Evolutionary conservation across 2,113 vertebrate species (phyloP), one percentile per base, ranked within the genome.

Genomic region (Chaetura pelagica): DNA sequence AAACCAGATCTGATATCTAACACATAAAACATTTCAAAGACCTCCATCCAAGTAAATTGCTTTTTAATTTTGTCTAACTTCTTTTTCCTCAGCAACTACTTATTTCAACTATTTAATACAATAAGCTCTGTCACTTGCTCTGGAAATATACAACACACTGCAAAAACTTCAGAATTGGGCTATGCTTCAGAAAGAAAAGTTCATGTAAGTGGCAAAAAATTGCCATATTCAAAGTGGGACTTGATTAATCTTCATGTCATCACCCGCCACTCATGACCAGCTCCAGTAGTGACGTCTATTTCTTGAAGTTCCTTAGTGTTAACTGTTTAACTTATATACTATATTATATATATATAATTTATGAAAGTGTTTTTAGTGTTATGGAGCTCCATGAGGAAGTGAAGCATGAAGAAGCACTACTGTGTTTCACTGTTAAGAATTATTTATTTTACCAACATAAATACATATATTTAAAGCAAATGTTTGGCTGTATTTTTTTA

Each of bases 191-290:
- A 92, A 88, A 90, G 85, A 96, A 63, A 90, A 84, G 30, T 84
- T 91, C 82, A 72, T 17, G 8, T 83, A 97, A 96, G 49, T 93
- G 80, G 90, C 91, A 97, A 97, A 97, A 97, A 98, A 87, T 64
- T 92, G 93, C 91, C 84, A 95, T 84, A 97, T 94, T 95, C 51
- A 15, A 84, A 96, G 95, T 90, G 32, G 19, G 96, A 77, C 81
- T 88, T 97, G 83, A 97, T 98, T 97, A 97, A 97, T 97, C 92
- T 97, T 97, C 86, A 96, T 93, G 91, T 97, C 97, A 97, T 93
- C 96, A 93, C 94, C 89, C 1, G 40, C 90, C 89, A 97, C 90
- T 97, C 93, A 97, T 34, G 79, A 87, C 73, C 90, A 97, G 88
- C 83, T 96, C 91, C 88, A 97, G 80, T 8, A 74, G 66, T 76